Base-by-base conservation (phyloP, 2,888 invertebrate genomes). In the Celastrina argiolus region DNA sequence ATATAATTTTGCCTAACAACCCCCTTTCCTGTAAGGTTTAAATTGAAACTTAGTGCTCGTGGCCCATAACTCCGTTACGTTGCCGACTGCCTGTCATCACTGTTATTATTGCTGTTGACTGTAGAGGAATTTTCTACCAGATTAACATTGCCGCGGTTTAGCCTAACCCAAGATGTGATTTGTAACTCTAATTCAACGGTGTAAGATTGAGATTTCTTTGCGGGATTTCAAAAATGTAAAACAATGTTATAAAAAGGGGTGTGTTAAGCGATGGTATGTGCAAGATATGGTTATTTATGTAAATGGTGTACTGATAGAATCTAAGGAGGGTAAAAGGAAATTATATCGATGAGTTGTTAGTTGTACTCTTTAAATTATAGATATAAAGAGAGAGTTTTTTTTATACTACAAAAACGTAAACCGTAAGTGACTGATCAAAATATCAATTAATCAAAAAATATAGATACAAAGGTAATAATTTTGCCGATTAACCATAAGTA, bases 1-100 rank as follows among this genome's bases (percentile, higher is more conserved):
- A 72, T 78, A 75, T 79, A 82, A 83, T 83, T 84, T 81, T 74
- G 67, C 74, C 73, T 76, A 78, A 76, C 77, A 70, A 75, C 73
- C 71, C 74, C 71, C 74, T 74, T 74, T 75, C 74, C 73, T 66
- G 68, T 65, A 73, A 72, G 68, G 68, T 63, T 78, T 81, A 82
- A 74, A 83, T 83, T 82, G 82, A 83, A 82, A 82, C 79, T 73
- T 76, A 78, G 74, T 71, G 76, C 72, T 79, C 77, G 78, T 78
- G 74, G 74, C 70, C 72, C 78, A 76, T 82, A 81, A 80, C 80
- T 82, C 79, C 79, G 78, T 77, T 77, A 78, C 68, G 68, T 68
- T 64, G 75, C 68, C 66, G 70, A 72, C 73, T 73, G 66, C 70
- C 76, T 79, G 79, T 80, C 78, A 74, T 76, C 78, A 71, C 63